A percentile compares a stretch with the other conserved stretches of the same genome.
phyloP scores from a whole-genome alignment of 2,888 invertebrate species.

The Campoplex nolae region DNA sequence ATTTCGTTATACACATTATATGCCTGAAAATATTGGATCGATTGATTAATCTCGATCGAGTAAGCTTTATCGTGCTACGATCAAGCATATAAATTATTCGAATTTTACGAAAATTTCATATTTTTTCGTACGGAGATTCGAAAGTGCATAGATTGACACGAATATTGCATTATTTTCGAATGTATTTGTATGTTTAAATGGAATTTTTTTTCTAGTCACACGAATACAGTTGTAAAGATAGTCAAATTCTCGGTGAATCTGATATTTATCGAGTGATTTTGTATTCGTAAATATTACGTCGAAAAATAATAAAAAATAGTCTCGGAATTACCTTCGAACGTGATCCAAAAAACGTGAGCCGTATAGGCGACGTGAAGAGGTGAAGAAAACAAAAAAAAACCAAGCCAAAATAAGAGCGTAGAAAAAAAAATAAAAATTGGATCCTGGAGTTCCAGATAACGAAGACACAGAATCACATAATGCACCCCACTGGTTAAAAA shows the following conservation, averaged over 20 bases:
- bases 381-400: neutral
- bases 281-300: neutral
- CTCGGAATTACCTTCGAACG: constrained; percentile 44
- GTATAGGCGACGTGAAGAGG: constrained; percentile 6
- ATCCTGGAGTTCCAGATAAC: constrained; percentile 59
- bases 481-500: constrained; percentile 56
- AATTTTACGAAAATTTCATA: neutral
- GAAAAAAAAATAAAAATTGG: neutral
- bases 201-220: too few relatives aligned
- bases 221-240: too few relatives aligned
- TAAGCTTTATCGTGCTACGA: neutral
- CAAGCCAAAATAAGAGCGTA: constrained; percentile 29
- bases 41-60: neutral
- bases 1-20: neutral
- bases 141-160: too few relatives aligned
- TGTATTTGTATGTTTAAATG: neutral
- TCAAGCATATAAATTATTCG: neutral
- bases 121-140: neutral
- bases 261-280: too few relatives aligned
- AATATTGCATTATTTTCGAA: too few relatives aligned
- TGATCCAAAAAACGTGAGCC: constrained; percentile 45
- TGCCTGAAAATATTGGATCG: neutral
- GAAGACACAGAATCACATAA: constrained; percentile 71
- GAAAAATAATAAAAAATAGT: neutral
- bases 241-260: neutral